Percentiles rank a stretch among this genome's conserved stretches.
These are phyloP conservation scores for Fragum fragum DNA, from an alignment of 2,888 invertebrate species.

Conservation along the genomic window DNA sequence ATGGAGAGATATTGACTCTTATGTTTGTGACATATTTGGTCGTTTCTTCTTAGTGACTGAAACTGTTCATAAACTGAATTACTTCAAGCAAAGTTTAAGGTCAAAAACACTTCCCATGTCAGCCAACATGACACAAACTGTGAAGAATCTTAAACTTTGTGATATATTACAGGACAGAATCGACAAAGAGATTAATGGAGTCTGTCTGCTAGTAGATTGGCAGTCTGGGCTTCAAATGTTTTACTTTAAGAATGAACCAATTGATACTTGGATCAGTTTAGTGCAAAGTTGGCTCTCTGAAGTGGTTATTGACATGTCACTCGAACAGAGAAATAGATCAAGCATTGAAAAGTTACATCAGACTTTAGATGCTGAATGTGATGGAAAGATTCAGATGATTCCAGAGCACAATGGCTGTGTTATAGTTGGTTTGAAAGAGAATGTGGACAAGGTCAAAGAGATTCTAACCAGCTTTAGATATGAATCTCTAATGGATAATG, in stretches of 20 bases:
- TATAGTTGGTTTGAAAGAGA: not conserved
- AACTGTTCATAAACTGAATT: not conserved
- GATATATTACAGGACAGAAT: conserved; percentile 1
- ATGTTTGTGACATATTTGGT: conserved; percentile 3
- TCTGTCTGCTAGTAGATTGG: not conserved
- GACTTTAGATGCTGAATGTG: not conserved
- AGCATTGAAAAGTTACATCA: not conserved
- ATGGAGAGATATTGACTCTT: not conserved
- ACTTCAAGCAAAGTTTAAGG: not conserved
- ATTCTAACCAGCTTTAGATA: not conserved
- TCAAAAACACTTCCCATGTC: not conserved
- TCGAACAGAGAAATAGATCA: not conserved
- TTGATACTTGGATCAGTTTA: not conserved
- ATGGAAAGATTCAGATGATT: not conserved
- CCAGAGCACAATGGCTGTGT: not conserved
- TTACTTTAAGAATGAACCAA: not conserved
- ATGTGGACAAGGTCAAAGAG: not conserved
- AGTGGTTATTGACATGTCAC: not conserved
- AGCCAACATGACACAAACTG: not conserved
- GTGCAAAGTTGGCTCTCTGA: not conserved
- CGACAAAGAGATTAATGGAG: not conserved
- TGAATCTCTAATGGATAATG: not conserved
- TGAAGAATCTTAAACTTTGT: not conserved
- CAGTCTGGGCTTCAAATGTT: not conserved
- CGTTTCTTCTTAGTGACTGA: not conserved